Percentiles rank a stretch among this genome's conserved stretches.
Evolutionary conservation across 2,888 invertebrate genomes (phyloP).

Genomic region (Leistus spinibarbis): DNA sequence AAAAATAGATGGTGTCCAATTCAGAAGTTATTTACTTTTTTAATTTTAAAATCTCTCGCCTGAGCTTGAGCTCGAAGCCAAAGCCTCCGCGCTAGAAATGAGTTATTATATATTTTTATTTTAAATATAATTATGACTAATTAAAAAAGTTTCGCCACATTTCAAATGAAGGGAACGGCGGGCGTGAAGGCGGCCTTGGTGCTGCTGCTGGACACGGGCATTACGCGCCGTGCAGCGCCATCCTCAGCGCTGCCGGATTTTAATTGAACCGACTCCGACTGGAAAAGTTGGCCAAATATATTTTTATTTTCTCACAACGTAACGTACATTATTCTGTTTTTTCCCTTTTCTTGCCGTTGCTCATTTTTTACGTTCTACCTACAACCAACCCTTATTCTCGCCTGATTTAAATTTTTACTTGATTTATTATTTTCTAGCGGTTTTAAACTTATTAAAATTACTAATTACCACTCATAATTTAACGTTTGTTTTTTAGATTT

Average conservation of each 20-base stretch:
- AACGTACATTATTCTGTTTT: background rate
- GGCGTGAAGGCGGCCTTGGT: background rate
- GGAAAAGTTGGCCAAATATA: background rate
- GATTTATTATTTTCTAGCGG: background rate
- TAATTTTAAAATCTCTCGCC: background rate
- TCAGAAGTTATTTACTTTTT: background rate
- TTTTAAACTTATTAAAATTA: background rate
- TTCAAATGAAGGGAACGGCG: background rate
- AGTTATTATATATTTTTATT: constrained; percentile 38
- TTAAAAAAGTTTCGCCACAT: constrained; percentile 32
- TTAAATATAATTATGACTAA: constrained; percentile 38
- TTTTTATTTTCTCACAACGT: background rate
- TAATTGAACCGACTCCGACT: background rate
- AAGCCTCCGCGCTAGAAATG: constrained; percentile 4
- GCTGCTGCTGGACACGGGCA: background rate
- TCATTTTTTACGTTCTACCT: background rate
- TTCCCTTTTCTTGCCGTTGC: background rate
- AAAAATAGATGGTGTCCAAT: background rate
- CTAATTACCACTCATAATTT: background rate
- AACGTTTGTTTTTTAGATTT: background rate
- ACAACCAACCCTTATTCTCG: background rate
- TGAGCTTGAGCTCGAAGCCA: background rate
- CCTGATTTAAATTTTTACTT: background rate
- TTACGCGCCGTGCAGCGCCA: background rate
- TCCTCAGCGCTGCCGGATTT: background rate